Evolutionary conservation across 2,888 invertebrate genomes (phyloP), one percentile per base, ranked within the genome.

Genomic region (Portevinia maculata): DNA sequence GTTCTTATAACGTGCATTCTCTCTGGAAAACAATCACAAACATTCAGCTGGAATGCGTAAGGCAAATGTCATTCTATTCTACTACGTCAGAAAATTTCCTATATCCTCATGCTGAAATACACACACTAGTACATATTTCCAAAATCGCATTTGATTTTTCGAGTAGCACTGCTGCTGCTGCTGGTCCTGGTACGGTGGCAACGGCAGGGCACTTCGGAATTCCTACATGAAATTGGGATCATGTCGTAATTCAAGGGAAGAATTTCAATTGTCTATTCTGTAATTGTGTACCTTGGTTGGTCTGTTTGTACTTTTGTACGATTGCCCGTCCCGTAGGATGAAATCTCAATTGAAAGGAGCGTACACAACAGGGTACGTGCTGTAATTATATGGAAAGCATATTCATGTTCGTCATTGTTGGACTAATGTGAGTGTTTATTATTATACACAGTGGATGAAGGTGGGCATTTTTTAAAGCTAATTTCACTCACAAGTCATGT

Each of bases 41-140:
- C 70, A 83, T 76, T 65, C 76, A 83, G 70, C 48, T 41, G 76
- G 81, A 81, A 81, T 81, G 79, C 79, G 81, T 83, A 75, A 76
- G 81, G 65, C 65, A 65, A 53, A 71, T 76, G 60, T 76, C 76
- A 71, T 37, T 67, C 60, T 50, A 64, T 71, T n/a, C n/a, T n/a
- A n/a, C n/a, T n/a, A n/a, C n/a, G 41, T 46, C 59, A 50, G 24
- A 28, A n/a, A 39, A 57, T 48, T 59, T 19, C 21, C 28, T 15
- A 50, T 50, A 55, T 41, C 15, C 15, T 32, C 37, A 13, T n/a
- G n/a, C 34, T n/a, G 5, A 28, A n/a, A 28, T 55, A 37, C 17
- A 11, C 46, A 44, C 55, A 62, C 39, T 69, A 48, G 55, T 44
- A 24, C 11, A 11, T 65, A 55, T 74, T 64, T 50, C 53, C 24